Evolutionary conservation across 2,113 vertebrate species (phyloP).

Genomic region (Microcebus tavaratra): DNA sequence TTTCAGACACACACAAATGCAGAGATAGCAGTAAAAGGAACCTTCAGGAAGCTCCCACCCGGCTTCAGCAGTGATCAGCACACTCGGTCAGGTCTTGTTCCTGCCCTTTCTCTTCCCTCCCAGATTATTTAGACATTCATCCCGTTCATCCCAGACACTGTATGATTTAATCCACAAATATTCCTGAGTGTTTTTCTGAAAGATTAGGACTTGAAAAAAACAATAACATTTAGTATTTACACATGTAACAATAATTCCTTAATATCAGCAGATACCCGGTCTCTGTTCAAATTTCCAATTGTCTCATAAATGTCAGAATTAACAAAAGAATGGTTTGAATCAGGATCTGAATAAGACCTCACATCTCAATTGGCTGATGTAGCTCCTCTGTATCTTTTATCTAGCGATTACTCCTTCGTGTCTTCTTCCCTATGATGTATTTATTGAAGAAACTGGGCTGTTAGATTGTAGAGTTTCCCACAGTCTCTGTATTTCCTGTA

Average conservation of each 20-base stretch:
- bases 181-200: not conserved
- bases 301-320: conserved; percentile 19
- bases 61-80: not conserved
- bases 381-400: not conserved
- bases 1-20: not conserved
- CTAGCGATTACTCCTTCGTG: not conserved
- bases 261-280: not conserved
- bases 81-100: not conserved
- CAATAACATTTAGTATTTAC: not conserved
- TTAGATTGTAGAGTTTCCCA: not conserved
- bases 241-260: not conserved
- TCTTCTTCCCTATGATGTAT: not conserved
- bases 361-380: no score
- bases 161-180: not conserved
- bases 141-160: not conserved
- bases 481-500: not conserved
- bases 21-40: not conserved
- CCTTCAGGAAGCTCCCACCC: not conserved
- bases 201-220: not conserved
- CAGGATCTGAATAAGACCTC: no score
- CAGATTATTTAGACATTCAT: not conserved
- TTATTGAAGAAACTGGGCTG: not conserved
- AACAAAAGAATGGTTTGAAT: not conserved
- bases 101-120: not conserved
- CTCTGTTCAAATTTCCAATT: not conserved